Evolutionary conservation across 2,797 vertebrate species (phyloP).

Genomic region (Holocentrus rufus): DNA sequence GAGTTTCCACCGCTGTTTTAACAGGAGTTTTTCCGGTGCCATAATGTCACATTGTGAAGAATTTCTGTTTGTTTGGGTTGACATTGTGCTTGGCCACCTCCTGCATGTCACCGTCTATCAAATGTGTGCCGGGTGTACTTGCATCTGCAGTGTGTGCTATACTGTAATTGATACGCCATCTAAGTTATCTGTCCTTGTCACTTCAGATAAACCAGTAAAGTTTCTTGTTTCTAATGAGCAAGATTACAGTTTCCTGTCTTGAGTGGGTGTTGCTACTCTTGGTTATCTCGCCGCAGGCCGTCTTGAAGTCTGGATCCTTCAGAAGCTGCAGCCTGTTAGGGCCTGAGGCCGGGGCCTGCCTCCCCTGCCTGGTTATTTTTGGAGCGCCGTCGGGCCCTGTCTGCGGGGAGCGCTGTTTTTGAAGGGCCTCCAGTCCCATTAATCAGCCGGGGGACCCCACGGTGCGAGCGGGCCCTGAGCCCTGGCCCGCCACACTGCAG

Average conservation of each 20-base stretch:
- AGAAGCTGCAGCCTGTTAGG: conserved; percentile 76
- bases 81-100: too few species aligned
- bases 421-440: conserved; percentile 92
- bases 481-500: conserved; percentile 88
- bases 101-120: neutral
- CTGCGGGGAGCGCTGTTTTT: conserved; percentile 86
- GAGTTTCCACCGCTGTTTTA: neutral
- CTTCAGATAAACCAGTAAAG: conserved; percentile 57
- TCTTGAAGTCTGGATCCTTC: conserved; percentile 64
- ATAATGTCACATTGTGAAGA: neutral
- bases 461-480: conserved; percentile 83
- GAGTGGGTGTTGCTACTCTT: conserved; percentile 38
- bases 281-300: conserved; percentile 46
- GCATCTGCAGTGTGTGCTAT: conserved; percentile 24
- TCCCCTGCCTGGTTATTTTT: conserved; percentile 85
- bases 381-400: conserved; percentile 81
- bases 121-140: conserved; percentile 3
- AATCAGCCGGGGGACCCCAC: conserved; percentile 90
- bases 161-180: conserved; percentile 28
- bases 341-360: conserved; percentile 60
- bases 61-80: neutral
- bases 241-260: conserved; percentile 68
- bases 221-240: conserved; percentile 65
- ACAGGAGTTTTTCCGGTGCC: too few species aligned
- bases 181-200: conserved; percentile 54